Conservation (phyloP, 2,797 vertebrate species). For the Malacoraja senta region DNA sequence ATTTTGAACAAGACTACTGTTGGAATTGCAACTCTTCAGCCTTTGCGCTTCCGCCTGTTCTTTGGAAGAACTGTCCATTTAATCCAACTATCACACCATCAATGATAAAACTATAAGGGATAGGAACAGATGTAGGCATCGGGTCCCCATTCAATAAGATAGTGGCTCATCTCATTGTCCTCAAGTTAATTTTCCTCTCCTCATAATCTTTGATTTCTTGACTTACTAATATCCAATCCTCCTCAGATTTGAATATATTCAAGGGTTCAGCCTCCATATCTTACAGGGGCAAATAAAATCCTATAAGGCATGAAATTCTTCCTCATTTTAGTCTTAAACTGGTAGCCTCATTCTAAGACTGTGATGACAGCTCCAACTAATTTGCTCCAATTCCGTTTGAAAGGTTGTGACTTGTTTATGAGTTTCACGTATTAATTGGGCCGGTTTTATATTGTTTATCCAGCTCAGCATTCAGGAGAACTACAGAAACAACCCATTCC, state of each 20-base stretch:
- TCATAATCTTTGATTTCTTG: not conserved
- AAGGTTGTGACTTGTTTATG: not conserved
- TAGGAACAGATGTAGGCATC: not conserved
- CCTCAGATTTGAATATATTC: no score
- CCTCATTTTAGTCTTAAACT: not conserved
- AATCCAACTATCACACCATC: no score
- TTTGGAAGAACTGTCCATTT: no score
- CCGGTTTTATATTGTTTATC: conserved; percentile 35
- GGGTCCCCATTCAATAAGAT: not conserved
- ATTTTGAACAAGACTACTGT: not conserved
- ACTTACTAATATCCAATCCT: not conserved
- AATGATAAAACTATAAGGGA: no score
- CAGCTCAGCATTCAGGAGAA: conserved; percentile 92
- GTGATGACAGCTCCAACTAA: not conserved
- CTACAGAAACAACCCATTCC: conserved; percentile 93
- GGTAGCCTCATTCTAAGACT: no score
- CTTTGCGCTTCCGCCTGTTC: no score
- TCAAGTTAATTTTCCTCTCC: not conserved
- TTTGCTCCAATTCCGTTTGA: not conserved
- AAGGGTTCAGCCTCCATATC: no score
- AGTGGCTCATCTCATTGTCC: not conserved
- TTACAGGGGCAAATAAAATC: not conserved
- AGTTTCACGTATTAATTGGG: not conserved
- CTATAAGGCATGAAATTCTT: not conserved
- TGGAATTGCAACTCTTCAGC: no score